A percentile compares a stretch with the other conserved stretches of the same genome.
Conservation (phyloP, 2,797 vertebrate species). For the Pangasius larnaudii region DNA sequence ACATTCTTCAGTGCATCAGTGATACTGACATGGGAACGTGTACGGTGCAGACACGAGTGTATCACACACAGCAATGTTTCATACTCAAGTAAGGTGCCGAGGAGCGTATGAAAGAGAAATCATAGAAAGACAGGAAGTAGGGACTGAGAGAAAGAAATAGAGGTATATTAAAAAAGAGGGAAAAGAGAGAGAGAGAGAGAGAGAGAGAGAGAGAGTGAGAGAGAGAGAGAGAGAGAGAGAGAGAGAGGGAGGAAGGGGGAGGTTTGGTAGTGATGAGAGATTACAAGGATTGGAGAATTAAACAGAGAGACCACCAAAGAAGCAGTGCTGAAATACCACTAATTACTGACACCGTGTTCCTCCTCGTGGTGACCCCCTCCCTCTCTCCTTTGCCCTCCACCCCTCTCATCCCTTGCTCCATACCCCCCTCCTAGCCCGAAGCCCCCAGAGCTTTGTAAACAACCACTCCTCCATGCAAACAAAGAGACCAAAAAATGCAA, state of each 20-base stretch:
- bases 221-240: conserved; percentile 57
- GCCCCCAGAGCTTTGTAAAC: conserved; percentile 88
- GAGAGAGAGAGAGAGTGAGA: conserved; percentile 69
- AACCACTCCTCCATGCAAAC: conserved; percentile 91
- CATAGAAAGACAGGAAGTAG: not conserved
- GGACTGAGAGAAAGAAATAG: not conserved
- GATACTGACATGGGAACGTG: not conserved
- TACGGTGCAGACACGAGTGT: not conserved
- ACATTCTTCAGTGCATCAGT: no score
- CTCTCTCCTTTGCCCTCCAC: conserved; percentile 64
- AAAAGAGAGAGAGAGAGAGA: not conserved
- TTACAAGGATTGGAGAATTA: conserved; percentile 90
- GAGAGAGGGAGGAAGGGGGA: conserved; percentile 56
- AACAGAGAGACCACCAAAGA: conserved; percentile 89
- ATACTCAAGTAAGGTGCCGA: not conserved
- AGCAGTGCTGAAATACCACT: conserved; percentile 88
- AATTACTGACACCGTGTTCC: conserved; percentile 89
- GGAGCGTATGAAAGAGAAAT: not conserved
- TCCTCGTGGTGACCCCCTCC: conserved; percentile 79
- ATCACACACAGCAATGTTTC: not conserved
- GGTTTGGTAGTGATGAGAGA: conserved; percentile 79
- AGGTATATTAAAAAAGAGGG: not conserved
- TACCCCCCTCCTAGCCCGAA: conserved; percentile 67
- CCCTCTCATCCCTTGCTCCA: conserved; percentile 54
- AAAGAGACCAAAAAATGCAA: conserved; percentile 85